These are phyloP conservation scores for Diprion similis DNA, from an alignment of 1,140 invertebrate species.

Conservation along the genomic window DNA sequence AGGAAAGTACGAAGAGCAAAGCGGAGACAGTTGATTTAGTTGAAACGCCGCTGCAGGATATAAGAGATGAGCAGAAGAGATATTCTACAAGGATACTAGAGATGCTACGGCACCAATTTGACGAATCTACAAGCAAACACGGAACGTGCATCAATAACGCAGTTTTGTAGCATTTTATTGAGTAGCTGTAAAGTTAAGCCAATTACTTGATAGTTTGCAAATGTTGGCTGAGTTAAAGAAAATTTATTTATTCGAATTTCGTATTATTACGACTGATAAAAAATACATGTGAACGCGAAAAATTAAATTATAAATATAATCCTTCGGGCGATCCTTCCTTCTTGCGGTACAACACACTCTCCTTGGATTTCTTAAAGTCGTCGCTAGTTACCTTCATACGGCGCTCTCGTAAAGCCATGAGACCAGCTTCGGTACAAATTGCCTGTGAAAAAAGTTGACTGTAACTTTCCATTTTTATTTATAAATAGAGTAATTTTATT, in stretches of 20 bases:
- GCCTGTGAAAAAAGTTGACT: conserved; percentile 70
- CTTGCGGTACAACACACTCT: conserved; percentile 98
- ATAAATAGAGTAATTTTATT: background rate
- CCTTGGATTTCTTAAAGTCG: conserved; percentile 99
- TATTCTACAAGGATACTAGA: conserved; percentile 35
- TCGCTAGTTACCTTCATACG: conserved; percentile 99
- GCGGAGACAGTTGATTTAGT: background rate
- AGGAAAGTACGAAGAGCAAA: background rate
- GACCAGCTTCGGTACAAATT: conserved; percentile 99
- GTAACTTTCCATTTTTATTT: conserved; percentile 9
- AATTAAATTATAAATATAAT: conserved; percentile 88
- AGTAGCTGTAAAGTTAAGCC: background rate
- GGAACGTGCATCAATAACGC: conserved; percentile 24
- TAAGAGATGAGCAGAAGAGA: conserved; percentile 39
- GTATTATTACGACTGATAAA: conserved; percentile 23
- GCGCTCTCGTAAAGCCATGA: conserved; percentile 96
- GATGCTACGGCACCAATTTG: conserved; percentile 41
- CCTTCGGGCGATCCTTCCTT: conserved; percentile 99
- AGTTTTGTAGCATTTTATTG: conserved; percentile 4
- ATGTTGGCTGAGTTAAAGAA: conserved; percentile 17
- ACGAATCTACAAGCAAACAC: conserved; percentile 36
- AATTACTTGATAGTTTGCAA: background rate
- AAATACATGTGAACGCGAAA: conserved; percentile 40
- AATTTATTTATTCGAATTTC: conserved; percentile 28
- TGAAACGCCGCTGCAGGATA: conserved; percentile 33